These are phyloP conservation scores for Lingula anatina DNA, from an alignment of 2,888 invertebrate genomes.

Conservation along the genomic window DNA sequence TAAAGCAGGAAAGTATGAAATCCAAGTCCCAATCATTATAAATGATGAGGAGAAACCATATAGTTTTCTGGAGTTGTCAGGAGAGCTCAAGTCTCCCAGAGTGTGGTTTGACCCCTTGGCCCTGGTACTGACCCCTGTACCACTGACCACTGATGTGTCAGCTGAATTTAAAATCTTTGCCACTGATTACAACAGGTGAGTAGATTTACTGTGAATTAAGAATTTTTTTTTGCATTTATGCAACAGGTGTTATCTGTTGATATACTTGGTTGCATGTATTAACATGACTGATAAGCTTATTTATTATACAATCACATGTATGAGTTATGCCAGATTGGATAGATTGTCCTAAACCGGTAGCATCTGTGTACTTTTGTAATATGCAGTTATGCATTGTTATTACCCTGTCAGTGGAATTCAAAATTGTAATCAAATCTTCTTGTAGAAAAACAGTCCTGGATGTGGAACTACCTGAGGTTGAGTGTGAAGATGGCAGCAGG, in stretches of 20 bases:
- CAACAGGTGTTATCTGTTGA: not conserved
- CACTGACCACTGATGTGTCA: constrained; percentile 36
- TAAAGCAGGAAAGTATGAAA: constrained; percentile 35
- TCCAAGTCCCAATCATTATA: constrained; percentile 40
- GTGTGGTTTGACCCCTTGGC: constrained; percentile 49
- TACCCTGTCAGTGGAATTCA: constrained; percentile 39
- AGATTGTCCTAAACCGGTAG: too few relatives aligned
- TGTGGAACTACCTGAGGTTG: constrained; percentile 34
- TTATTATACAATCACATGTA: too few relatives aligned
- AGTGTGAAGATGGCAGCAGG: constrained; percentile 43
- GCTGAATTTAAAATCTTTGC: constrained; percentile 38
- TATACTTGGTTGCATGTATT: not conserved
- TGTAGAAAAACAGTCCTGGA: constrained; percentile 31
- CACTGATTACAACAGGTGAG: constrained; percentile 40
- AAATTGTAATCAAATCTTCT: constrained; percentile 36
- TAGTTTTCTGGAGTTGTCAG: constrained; percentile 39
- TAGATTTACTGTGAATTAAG: not conserved
- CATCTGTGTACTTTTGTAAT: too few relatives aligned
- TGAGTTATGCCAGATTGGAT: too few relatives aligned
- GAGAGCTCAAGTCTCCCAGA: constrained; percentile 39
- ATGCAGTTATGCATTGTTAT: too few relatives aligned
- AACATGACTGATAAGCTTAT: too few relatives aligned
- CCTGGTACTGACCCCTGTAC: constrained; percentile 46
- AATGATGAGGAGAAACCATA: constrained; percentile 44
- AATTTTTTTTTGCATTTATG: not conserved